phyloP scores from a whole-genome alignment of 2,888 invertebrate genomes.

The Eupithecia vulgata region DNA sequence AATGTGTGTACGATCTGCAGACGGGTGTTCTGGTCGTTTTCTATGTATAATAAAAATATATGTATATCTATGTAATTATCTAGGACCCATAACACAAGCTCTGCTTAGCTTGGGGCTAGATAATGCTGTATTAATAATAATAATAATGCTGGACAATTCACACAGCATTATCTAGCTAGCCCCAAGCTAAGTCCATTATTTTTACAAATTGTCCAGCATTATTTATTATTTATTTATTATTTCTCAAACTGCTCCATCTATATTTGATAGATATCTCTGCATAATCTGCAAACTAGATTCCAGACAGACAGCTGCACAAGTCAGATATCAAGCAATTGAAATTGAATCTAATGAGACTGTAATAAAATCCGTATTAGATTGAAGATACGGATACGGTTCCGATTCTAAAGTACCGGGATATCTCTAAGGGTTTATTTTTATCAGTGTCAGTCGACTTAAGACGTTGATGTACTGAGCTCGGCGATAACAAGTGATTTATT shows the following conservation, averaged over 20 bases:
- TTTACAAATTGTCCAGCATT: too few relatives aligned
- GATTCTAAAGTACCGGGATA: slow-evolving; percentile 38
- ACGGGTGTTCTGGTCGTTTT: too few relatives aligned
- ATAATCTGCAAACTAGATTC: not conserved
- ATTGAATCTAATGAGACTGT: slow-evolving; percentile 15
- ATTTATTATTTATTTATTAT: too few relatives aligned
- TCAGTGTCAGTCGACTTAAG: slow-evolving; percentile 48
- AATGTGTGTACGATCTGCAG: too few relatives aligned
- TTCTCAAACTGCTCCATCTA: not conserved
- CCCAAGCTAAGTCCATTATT: too few relatives aligned
- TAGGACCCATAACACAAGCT: too few relatives aligned
- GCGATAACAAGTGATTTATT: slow-evolving; percentile 20
- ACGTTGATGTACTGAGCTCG: slow-evolving; percentile 25
- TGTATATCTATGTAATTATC: too few relatives aligned
- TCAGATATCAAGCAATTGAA: slow-evolving; percentile 7
- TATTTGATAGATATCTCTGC: not conserved
- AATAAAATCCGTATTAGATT: slow-evolving; percentile 14
- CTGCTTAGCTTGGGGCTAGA: too few relatives aligned
- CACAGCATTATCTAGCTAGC: too few relatives aligned
- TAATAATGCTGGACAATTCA: too few relatives aligned
- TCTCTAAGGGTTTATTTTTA: slow-evolving; percentile 66
- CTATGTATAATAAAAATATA: too few relatives aligned
- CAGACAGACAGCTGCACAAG: slow-evolving; percentile 1
- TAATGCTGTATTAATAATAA: too few relatives aligned
- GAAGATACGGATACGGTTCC: slow-evolving; percentile 9